Evolutionary conservation across 2,888 invertebrate genomes (phyloP), one percentile per base, ranked within the genome.

Genomic region (Tiliacea citrago): DNA sequence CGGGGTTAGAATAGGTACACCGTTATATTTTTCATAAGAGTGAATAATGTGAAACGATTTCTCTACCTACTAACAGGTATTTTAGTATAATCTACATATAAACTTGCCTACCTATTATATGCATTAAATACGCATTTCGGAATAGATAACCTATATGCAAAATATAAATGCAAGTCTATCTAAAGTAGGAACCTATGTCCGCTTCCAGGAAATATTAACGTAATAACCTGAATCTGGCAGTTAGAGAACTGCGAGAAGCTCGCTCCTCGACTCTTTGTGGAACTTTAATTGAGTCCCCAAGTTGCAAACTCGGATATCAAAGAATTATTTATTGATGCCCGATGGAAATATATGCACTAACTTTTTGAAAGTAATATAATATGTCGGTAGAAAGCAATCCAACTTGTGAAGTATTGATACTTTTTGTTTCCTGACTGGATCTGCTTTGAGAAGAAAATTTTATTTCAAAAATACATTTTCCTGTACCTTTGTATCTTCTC

Each of bases 221-320:
- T n/a, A n/a, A n/a, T n/a, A n/a, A 79, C 76, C 75, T 63, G 68
- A 77, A 67, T 58, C 68, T 61, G 71, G 68, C 69, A 79, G 77
- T 84, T 88, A 86, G 68, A 79, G 73, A 86, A 75, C 73, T 73
- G 67, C 70, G 61, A 81, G 84, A 18, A 82, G 75, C 60, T 81
- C 62, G 68, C 73, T 71, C 74, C 75, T 73, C 82, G 77, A 83
- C 75, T 88, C 88, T 90, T 88, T 84, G 86, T 85, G 78, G 74
- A 92, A 93, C 88, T 93, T 93, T 93, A 92, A 93, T 93, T 91
- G 92, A 91, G 90, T 92, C 88, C 81, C 71, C 81, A 87, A 90
- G 85, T 82, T 87, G 84, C 79, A 83, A 89, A 90, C 84, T 90
- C 80, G 84, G 86, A 88, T 82, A 88, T 88, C 85, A 87, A 87